Percentiles rank a stretch among this genome's conserved stretches.
These are phyloP conservation scores for Engystomops pustulosus DNA, from an alignment of 2,113 vertebrate species.

Conservation along the genomic window DNA sequence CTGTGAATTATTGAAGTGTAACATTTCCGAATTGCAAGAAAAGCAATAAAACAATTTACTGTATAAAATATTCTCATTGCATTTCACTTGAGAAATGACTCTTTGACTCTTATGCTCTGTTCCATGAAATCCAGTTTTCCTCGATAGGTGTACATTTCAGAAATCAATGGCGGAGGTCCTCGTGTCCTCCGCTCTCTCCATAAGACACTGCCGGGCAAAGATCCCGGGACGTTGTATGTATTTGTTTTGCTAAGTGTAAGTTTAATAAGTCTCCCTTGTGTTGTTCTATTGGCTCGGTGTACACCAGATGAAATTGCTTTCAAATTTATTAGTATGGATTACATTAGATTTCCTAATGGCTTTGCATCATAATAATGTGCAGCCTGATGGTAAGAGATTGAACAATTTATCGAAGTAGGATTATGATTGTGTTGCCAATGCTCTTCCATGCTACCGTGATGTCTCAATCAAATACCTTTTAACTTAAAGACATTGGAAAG, in stretches of 20 bases:
- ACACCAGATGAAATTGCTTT: conserved; percentile 46
- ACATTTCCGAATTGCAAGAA: conserved; percentile 21
- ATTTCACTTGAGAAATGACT: conserved; percentile 29
- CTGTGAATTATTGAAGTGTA: conserved; percentile 32
- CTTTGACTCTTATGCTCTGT: conserved; percentile 42
- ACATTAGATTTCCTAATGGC: conserved; percentile 43
- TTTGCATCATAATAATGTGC: conserved; percentile 30
- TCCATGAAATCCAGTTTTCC: conserved; percentile 49
- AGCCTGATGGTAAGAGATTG: conserved; percentile 28
- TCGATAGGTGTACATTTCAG: conserved; percentile 48
- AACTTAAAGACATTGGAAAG: background rate
- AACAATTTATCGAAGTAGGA: conserved; percentile 29
- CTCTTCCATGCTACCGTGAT: background rate
- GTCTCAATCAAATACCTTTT: conserved; percentile 4
- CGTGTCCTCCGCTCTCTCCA: background rate
- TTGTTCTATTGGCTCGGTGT: background rate
- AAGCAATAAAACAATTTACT: conserved; percentile 50
- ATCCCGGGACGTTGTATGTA: background rate
- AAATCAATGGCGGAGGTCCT: conserved; percentile 45
- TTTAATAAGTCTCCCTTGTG: conserved; percentile 18
- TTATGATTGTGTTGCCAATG: conserved; percentile 7
- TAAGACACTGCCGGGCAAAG: background rate
- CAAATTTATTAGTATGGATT: conserved; percentile 48
- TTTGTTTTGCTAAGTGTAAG: conserved; percentile 34
- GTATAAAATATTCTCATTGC: conserved; percentile 48